Evolutionary conservation across 2,113 vertebrate species (phyloP), one percentile per base, ranked within the genome.

Genomic region (Bothrops jararaca): DNA sequence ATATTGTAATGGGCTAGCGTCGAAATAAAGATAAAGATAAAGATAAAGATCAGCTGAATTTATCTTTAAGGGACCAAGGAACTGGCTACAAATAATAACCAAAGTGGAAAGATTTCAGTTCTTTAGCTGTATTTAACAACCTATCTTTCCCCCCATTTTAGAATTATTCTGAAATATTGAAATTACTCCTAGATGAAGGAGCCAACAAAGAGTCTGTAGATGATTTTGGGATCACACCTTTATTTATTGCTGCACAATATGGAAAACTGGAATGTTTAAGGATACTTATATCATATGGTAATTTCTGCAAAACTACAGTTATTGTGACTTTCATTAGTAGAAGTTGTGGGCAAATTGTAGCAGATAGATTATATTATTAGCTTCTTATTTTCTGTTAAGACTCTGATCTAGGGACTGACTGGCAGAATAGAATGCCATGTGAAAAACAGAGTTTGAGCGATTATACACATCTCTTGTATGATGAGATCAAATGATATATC

Each of bases 201-300:
- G 96, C 94, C 39, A 64, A 97, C 92, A 96, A 97, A 92, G 97
- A 98, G 95, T 96, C 95, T 5, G 89, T 95, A 3, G 98, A 98
- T 91, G 98, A 99, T 95, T 98, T 98, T 95, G 95, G 94, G 89
- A 98, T 99, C 93, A 97, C 98, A 1, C 96, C 98, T 52, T 95
- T 98, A 85, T 99, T 99, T 96, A 94, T 98, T 95, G 97, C 98
- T 92, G 98, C 98, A 52, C 98, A 98, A 94, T 99, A 99, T 48
- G 99, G 99, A 93, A 98, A 96, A 42, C 90, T 94, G 86, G 95
- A 97, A 13, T 98, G 98, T 54, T 97, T 98, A 94, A 94, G 94
- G n/a, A 94, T 97, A 29, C 97, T 99, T 50, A 95, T 97, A 13
- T 94, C 93, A 23, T 96, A 97, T 1, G 98, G 98, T 98, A 95